Evolutionary conservation across 2,888 invertebrate genomes (phyloP).

Genomic region (Hecatera dysodea): DNA sequence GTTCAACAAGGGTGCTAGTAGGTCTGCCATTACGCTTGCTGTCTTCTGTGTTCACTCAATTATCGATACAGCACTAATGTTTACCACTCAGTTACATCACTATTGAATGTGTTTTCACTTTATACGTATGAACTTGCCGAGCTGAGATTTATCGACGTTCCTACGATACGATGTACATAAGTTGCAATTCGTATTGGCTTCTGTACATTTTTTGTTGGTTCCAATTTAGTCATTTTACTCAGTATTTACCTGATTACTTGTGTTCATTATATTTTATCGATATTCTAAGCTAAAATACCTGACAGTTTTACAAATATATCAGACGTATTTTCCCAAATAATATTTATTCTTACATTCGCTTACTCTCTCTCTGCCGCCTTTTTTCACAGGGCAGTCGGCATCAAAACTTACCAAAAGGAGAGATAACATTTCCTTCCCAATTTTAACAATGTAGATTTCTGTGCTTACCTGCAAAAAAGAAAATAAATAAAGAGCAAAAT

Average conservation of each 20-base stretch:
- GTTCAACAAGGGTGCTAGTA: constrained; percentile 51
- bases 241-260: neutral
- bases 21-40: neutral
- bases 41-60: constrained; percentile 37
- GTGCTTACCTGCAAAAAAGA: constrained; percentile 55
- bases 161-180: too few relatives aligned
- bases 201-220: too few relatives aligned
- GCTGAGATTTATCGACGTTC: neutral
- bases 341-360: too few relatives aligned
- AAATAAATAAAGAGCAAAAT: constrained; percentile 55
- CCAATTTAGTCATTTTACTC: neutral
- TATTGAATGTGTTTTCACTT: constrained; percentile 20
- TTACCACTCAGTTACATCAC: constrained; percentile 42
- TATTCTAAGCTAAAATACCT: neutral
- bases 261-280: neutral
- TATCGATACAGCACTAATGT: constrained; percentile 54
- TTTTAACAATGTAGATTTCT: neutral
- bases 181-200: too few relatives aligned
- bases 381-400: neutral
- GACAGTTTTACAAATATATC: neutral
- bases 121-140: neutral
- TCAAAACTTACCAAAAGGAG: constrained; percentile 36
- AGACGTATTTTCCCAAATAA: neutral
- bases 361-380: too few relatives aligned
- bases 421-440: constrained; percentile 15